These are phyloP conservation scores for Diadophis punctatus DNA, from an alignment of 2,113 vertebrate species.

Conservation along the genomic window DNA sequence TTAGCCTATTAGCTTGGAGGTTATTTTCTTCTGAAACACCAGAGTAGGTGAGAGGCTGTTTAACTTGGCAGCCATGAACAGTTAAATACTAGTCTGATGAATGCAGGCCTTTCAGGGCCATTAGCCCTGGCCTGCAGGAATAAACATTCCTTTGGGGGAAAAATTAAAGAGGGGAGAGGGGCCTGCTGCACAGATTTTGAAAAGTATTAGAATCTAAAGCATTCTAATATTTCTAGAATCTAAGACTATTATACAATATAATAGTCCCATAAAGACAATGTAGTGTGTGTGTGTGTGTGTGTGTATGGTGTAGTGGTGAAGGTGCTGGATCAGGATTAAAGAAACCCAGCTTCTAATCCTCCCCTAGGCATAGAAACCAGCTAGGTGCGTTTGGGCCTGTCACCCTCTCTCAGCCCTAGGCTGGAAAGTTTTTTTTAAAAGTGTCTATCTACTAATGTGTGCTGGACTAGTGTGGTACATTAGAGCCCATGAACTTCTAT, in stretches of 20 bases:
- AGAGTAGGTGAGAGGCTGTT: conserved; percentile 72
- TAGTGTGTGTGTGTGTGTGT: too few relatives aligned
- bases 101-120: conserved; percentile 76
- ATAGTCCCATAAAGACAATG: conserved; percentile 54
- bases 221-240: not conserved
- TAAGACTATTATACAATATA: conserved; percentile 59
- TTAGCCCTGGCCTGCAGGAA: conserved; percentile 73
- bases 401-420: not conserved
- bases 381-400: not conserved
- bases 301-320: not conserved
- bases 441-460: not conserved
- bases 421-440: not conserved
- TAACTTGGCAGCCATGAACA: conserved; percentile 74
- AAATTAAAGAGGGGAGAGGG: conserved; percentile 57
- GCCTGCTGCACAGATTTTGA: conserved; percentile 67
- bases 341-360: not conserved
- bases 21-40: conserved; percentile 68
- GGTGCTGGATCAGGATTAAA: too few relatives aligned
- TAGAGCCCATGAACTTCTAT: not conserved
- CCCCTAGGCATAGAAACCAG: not conserved
- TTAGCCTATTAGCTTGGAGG: conserved; percentile 71
- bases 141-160: conserved; percentile 67
- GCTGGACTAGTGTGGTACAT: not conserved
- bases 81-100: conserved; percentile 73
- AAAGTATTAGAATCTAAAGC: conserved; percentile 70